Evolutionary conservation across 1,140 invertebrate genomes (phyloP), one percentile per base, ranked within the genome.

Genomic region (Zaprionus tsacasi): DNA sequence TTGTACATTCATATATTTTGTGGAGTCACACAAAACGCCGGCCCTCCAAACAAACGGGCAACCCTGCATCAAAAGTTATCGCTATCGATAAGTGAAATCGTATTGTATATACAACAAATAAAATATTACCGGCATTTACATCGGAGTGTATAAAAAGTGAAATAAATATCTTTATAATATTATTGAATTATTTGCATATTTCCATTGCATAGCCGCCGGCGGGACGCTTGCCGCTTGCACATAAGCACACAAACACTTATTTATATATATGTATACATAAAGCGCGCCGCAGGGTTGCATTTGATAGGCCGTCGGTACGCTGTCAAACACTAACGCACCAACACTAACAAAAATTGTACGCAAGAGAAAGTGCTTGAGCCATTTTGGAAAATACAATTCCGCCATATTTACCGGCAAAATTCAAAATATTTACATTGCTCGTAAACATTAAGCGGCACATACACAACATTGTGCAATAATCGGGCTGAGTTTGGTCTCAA

Each of bases 401-500:
- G 88, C 88, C 88, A 91, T 91, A 88, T 91, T 91, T 91, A 91
- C 88, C 88, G 88, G 88, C 88, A 91, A 91, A 91, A 91, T 91
- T 91, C 88, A 91, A 91, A 91, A 91, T 87, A 91, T 91, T 91
- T 91, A 91, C 88, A 91, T 90, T 90, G 77, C 71, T 61, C 60
- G 64, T 61, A 81, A 91, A 74, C 69, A 56, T 43, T 73, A 63
- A 61, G 45, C 70, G 38, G 10, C 52, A 67, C 55, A 65, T 25
- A 65, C 40, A 25, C 33, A 56, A 55, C 59, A 56, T 74, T 58
- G 75, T 79, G 69, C 66, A 79, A 65, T 40, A 68, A 89, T 36
- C 55, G 50, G 61, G 60, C 54, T 38, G 55, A 68, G 58, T 43
- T 63, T 57, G 45, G 75, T 54, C 76, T 69, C 57, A 68, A 75